Evolutionary conservation across 2,888 invertebrate species (phyloP), one percentile per base, ranked within the genome.

Genomic region (Rutpela maculata): DNA sequence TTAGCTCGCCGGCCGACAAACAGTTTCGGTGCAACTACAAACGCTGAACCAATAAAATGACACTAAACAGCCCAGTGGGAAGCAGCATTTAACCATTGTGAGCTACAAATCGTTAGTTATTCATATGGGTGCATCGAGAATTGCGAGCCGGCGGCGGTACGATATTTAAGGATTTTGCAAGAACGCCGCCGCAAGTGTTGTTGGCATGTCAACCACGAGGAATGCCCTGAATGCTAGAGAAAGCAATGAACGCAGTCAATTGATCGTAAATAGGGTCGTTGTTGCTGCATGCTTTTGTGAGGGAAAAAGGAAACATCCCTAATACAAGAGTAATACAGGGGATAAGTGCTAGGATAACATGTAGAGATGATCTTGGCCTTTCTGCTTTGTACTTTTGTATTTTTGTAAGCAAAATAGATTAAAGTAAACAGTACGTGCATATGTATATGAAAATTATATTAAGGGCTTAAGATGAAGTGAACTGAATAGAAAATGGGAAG

Each of bases 61-160:
- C 77, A 78, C 73, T 78, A 81, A 80, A 79, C 78, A 76, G 57
- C 79, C 17, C 77, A 65, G 78, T 69, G 77, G 78, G 80, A 67
- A 55, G 77, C 57, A 43, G 70, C 65, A 70, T 73, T 66, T 50
- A 35, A 55, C 70, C 67, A 70, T 79, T 76, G 76, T 78, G 57
- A 15, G 1, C 38, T 7, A 56, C 76, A 70, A 76, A 78, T 73
- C 63, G 79, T 77, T 19, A 57, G 57, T 31, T 69, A 63, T 63
- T 63, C 62, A 63, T 31, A 63, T 63, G 35, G 31, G 62, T 5
- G n/a, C 18, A 17, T 17, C 57, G 17, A 69, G 55, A 26, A 17
- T 57, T 59, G n/a, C 22, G 56, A 22, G 43, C 38, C 7, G n/a
- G n/a, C 4, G 35, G 65, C 65, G 65, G 65, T 19, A 18, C 1